Evolutionary conservation across 2,113 vertebrate species (phyloP).

Genomic region (Phasianus colchicus): DNA sequence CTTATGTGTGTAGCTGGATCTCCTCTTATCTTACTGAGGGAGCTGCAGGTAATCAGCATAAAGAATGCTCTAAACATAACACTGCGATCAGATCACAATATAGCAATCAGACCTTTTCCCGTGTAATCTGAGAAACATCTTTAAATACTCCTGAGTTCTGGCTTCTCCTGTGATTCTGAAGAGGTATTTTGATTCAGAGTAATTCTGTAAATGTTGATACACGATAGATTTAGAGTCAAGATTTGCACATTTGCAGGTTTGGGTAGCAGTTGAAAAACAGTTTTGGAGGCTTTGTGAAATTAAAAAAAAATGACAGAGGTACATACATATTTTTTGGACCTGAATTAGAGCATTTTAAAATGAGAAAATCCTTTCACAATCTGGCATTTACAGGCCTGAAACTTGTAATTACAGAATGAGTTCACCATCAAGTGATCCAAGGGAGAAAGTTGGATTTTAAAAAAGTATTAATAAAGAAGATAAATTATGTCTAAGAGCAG

Average conservation of each 20-base stretch:
- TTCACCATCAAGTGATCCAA: not conserved
- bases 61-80: not conserved
- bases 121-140: not conserved
- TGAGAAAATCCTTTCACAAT: not conserved
- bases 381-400: not conserved
- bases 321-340: not conserved
- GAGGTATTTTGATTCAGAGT: not conserved
- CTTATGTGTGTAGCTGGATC: not conserved
- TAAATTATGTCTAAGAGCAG: not conserved
- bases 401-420: not conserved
- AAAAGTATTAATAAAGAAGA: not conserved
- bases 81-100: not conserved
- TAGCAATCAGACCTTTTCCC: not conserved
- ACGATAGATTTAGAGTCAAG: not conserved
- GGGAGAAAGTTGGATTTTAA: not conserved
- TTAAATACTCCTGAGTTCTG: not conserved
- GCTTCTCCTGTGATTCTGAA: not conserved
- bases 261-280: not conserved
- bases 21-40: not conserved
- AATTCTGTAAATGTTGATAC: not conserved
- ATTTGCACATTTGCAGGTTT: not conserved
- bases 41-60: not conserved
- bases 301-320: not conserved
- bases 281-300: not conserved
- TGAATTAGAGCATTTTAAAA: not conserved